phyloP scores from a whole-genome alignment of 2,113 vertebrate genomes.

The Oreochromis tanganicae region DNA sequence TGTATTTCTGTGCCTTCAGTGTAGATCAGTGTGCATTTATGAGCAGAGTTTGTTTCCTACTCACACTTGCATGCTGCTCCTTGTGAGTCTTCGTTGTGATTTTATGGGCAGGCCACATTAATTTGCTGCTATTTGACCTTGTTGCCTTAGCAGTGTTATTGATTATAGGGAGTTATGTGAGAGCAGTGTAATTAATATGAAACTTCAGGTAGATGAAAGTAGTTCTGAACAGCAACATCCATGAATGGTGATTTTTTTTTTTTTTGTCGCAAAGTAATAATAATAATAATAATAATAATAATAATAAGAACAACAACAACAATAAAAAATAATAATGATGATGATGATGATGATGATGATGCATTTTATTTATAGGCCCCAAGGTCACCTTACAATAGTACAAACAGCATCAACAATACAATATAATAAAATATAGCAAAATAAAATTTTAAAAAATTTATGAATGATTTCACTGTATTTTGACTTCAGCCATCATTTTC shows the following conservation, averaged over 20 bases:
- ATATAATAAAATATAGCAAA: not conserved
- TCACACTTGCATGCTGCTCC: not conserved
- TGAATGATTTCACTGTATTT: not conserved
- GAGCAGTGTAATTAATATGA: not conserved
- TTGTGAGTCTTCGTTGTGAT: not conserved
- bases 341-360: not conserved
- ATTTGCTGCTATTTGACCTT: not conserved
- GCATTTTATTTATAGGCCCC: not conserved
- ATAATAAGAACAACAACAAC: too few species aligned
- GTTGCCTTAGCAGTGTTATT: not conserved
- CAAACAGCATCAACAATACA: not conserved
- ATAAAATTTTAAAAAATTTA: rapidly evolving
- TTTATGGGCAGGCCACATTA: not conserved
- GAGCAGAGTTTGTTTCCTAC: not conserved
- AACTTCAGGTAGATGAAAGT: not conserved
- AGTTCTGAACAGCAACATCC: not conserved
- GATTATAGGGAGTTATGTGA: not conserved
- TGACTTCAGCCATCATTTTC: not conserved
- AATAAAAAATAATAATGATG: not conserved
- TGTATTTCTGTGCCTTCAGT: not conserved
- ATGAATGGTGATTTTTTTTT: not conserved
- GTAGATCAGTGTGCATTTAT: not conserved
- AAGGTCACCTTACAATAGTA: not conserved
- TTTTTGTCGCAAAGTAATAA: not conserved
- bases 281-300: not conserved